Base-by-base conservation (phyloP, 2,888 invertebrate genomes). In the Drosophila parthenogenetica region DNA sequence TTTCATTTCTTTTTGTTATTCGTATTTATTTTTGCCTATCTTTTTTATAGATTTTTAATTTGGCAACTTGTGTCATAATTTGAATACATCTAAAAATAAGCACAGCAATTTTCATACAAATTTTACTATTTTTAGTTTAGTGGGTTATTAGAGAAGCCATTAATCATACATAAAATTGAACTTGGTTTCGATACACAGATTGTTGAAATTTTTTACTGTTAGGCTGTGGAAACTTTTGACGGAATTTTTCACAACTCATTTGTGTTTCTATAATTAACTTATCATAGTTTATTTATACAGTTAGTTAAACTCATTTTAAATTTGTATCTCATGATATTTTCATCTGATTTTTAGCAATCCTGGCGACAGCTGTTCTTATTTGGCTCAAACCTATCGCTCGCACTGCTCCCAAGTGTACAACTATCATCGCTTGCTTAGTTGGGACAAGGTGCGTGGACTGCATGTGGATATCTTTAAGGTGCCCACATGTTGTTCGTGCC, bases 401-500 rank as follows among this genome's bases (percentile, higher is more conserved):
- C 95, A 96, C 79, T 97, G 97, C 89, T 94, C 95, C 2, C 97
- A 97, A 93, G 95, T 97, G 0, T 96, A 96, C 90, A 96, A 96
- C 88, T 96, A 96, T 83, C 97, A 97, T 85, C 93, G 97, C 5
- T 93, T 97, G 0, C 90, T 97, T 3, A 96, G 96, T 0, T 97
- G 97, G 96, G 96, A 96, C 87, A 95, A 95, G 73, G 94, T 95
- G 60, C 94, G 95, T 53, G 96, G 96, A 10, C 93, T 97, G 1
- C 96, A 96, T 78, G 96, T 96, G 94, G 97, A 96, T 88, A 96
- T 96, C 68, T 96, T 96, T 84, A 96, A 96, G 93, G 96, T 95
- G 1, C 96, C 96, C 25, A 96, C 96, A 0, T 96, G 96, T 81
- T 97, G 96, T 85, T 96, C 96, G 3, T 97, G 96, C 85, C 96